A percentile compares a stretch with the other conserved stretches of the same genome.
These are phyloP conservation scores for Agraylea sexmaculata DNA, from an alignment of 1,140 invertebrate species.

Conservation along the genomic window DNA sequence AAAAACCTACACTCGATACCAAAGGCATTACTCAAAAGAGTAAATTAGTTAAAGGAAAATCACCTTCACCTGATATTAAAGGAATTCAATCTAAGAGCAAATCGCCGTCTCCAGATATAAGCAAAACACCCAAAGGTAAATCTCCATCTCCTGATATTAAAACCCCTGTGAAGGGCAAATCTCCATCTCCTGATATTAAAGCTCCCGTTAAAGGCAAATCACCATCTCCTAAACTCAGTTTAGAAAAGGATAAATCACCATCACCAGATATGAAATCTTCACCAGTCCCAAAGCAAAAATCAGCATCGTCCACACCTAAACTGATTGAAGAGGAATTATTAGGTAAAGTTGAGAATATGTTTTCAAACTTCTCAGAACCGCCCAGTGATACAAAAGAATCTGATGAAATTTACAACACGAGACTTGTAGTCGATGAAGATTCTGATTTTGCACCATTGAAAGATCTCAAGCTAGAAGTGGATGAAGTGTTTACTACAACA, in stretches of 20 bases:
- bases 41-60: slow-evolving; percentile 8
- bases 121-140: slow-evolving; percentile 7
- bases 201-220: slow-evolving; percentile 5
- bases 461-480: slow-evolving; percentile 29
- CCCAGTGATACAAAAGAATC: slow-evolving; percentile 27
- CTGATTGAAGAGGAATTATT: slow-evolving; percentile 36
- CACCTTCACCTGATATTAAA: slow-evolving; percentile 8
- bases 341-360: slow-evolving; percentile 39
- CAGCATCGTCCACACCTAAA: slow-evolving; percentile 21
- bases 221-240: slow-evolving; percentile 1
- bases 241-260: background rate
- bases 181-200: slow-evolving; percentile 1
- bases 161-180: slow-evolving; percentile 1
- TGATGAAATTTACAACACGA: slow-evolving; percentile 34
- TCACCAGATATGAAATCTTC: slow-evolving; percentile 1
- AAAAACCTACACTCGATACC: slow-evolving; percentile 1
- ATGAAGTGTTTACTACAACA: slow-evolving; percentile 22
- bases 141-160: background rate
- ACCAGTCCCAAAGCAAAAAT: slow-evolving; percentile 1
- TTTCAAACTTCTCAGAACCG: slow-evolving; percentile 29
- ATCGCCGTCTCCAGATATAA: too few species aligned
- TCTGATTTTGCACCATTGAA: slow-evolving; percentile 21
- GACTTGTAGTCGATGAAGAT: slow-evolving; percentile 33
- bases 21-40: slow-evolving; percentile 4
- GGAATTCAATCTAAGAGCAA: background rate